Percentiles rank a stretch among this genome's conserved stretches.
These are phyloP conservation scores for Callipepla squamata DNA, from an alignment of 2,113 vertebrate species.

Conservation along the genomic window DNA sequence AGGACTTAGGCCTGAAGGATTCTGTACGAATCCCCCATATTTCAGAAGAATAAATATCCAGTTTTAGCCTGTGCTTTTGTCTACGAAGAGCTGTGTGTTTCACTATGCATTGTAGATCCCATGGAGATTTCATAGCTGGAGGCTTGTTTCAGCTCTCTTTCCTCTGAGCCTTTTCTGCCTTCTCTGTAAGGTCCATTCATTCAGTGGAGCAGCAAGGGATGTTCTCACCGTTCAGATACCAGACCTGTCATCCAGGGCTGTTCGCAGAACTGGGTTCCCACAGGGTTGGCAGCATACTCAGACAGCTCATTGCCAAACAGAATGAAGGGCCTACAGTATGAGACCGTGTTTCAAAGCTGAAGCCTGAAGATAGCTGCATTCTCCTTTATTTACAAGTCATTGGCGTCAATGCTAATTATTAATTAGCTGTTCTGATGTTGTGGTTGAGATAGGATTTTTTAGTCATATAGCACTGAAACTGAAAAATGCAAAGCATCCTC, in stretches of 20 bases:
- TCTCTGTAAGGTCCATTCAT: neutral
- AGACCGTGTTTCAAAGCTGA: neutral
- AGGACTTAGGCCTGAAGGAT: neutral
- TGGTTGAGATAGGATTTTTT: neutral
- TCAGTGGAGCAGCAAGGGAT: rapidly evolving
- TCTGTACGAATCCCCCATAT: neutral
- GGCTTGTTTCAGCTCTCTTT: neutral
- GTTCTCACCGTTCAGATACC: neutral
- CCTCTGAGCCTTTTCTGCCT: neutral
- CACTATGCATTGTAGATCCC: neutral
- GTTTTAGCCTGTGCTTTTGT: neutral
- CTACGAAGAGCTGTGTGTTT: rapidly evolving
- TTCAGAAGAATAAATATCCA: neutral
- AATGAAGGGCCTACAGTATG: rapidly evolving
- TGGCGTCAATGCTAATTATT: neutral
- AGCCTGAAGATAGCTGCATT: neutral
- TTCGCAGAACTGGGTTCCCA: neutral
- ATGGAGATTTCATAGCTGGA: neutral
- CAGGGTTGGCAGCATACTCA: neutral
- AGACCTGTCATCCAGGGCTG: neutral
- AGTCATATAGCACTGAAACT: neutral
- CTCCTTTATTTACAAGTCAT: neutral
- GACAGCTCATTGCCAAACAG: rapidly evolving
- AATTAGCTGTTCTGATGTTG: neutral
- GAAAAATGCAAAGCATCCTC: neutral